Conservation (phyloP, 2,888 invertebrate species). For the Alsophila aescularia region DNA sequence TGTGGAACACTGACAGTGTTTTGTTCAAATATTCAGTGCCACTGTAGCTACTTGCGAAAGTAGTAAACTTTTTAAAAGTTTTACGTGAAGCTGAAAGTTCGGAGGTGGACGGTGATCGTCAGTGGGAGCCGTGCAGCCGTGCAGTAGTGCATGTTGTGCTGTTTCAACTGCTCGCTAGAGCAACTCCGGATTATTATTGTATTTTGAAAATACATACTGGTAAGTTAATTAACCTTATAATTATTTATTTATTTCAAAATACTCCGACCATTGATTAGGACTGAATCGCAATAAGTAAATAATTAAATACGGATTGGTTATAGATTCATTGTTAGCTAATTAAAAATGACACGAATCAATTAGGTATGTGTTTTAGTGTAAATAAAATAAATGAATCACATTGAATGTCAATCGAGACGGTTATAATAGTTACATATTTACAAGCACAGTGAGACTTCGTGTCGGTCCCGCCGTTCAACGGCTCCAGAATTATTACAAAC, state of each 20-base stretch:
- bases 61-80: conserved; percentile 7
- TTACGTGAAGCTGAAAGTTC: conserved; percentile 3
- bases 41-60: background rate
- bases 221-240: background rate
- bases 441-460: too few relatives aligned
- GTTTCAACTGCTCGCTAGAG: background rate
- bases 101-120: background rate
- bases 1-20: conserved; percentile 4
- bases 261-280: too few relatives aligned
- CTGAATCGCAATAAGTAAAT: too few relatives aligned
- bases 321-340: too few relatives aligned
- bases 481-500: too few relatives aligned
- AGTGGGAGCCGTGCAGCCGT: background rate
- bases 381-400: too few relatives aligned
- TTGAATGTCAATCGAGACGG: too few relatives aligned
- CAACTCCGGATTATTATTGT: background rate
- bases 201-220: background rate
- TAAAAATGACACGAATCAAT: too few relatives aligned
- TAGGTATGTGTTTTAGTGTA: too few relatives aligned
- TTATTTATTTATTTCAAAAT: background rate
- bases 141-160: background rate
- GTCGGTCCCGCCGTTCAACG: too few relatives aligned
- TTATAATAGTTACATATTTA: too few relatives aligned
- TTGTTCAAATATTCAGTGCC: background rate
- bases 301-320: too few relatives aligned